These are phyloP conservation scores for Myodes glareolus DNA, from an alignment of 2,113 vertebrate genomes.

Conservation along the genomic window DNA sequence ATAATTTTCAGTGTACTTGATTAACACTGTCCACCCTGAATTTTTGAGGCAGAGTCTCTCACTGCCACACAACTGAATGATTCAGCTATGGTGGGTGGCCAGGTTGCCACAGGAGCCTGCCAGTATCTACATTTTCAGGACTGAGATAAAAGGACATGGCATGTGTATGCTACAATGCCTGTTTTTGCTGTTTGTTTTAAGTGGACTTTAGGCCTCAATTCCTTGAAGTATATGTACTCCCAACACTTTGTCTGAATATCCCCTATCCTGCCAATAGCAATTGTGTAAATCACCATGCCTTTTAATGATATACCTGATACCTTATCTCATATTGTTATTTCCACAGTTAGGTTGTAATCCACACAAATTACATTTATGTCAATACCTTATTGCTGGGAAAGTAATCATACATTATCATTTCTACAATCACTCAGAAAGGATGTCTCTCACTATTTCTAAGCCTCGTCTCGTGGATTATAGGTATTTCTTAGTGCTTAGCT, in stretches of 20 bases:
- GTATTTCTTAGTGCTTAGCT: too few species aligned
- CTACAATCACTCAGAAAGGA: background rate
- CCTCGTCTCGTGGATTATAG: background rate
- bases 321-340: background rate
- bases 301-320: background rate
- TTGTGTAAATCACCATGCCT: background rate
- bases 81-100: background rate
- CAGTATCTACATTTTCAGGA: background rate
- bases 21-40: background rate
- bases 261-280: background rate
- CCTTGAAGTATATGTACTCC: background rate
- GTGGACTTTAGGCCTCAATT: background rate
- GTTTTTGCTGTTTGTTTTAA: background rate
- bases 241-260: background rate
- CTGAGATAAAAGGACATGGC: background rate
- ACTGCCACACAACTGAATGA: background rate
- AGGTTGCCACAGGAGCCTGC: background rate
- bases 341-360: background rate
- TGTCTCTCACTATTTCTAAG: background rate
- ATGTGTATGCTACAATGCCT: background rate
- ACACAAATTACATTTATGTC: background rate
- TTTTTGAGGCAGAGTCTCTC: background rate
- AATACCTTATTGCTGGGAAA: background rate
- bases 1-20: background rate
- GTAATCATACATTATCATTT: background rate